phyloP scores from a whole-genome alignment of 2,888 invertebrate species.

The Nomada flava region DNA sequence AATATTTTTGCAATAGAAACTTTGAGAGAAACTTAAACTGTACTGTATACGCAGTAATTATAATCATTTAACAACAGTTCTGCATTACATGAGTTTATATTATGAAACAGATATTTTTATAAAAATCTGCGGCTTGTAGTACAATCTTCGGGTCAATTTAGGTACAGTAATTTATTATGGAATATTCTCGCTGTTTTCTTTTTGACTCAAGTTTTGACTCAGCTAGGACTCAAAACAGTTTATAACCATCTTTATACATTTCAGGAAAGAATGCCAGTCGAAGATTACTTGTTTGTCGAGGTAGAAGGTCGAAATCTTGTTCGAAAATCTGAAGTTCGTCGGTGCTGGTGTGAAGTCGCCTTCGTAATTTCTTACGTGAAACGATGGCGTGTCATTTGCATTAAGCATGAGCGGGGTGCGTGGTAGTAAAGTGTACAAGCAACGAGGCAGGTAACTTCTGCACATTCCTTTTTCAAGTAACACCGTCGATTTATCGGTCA shows the following conservation, averaged over 20 bases:
- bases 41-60: too few relatives aligned
- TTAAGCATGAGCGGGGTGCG: not conserved
- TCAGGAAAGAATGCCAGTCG: not conserved
- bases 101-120: too few relatives aligned
- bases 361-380: not conserved
- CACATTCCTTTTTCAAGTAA: not conserved
- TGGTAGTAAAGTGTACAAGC: not conserved
- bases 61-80: too few relatives aligned
- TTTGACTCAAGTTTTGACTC: too few relatives aligned
- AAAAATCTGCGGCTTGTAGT: too few relatives aligned
- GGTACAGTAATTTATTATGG: too few relatives aligned
- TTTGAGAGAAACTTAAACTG: too few relatives aligned
- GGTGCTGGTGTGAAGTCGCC: not conserved
- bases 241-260: not conserved
- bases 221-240: not conserved
- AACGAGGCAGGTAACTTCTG: not conserved
- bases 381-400: conserved; percentile 3
- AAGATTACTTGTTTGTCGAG: not conserved
- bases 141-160: too few relatives aligned
- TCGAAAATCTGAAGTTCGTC: not conserved
- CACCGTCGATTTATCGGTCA: not conserved
- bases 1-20: too few relatives aligned
- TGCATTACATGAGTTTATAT: too few relatives aligned
- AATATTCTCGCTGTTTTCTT: too few relatives aligned
- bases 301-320: conserved; percentile 9